Evolutionary conservation across 2,888 invertebrate genomes (phyloP).

Genomic region (Cerastis rubricosa): DNA sequence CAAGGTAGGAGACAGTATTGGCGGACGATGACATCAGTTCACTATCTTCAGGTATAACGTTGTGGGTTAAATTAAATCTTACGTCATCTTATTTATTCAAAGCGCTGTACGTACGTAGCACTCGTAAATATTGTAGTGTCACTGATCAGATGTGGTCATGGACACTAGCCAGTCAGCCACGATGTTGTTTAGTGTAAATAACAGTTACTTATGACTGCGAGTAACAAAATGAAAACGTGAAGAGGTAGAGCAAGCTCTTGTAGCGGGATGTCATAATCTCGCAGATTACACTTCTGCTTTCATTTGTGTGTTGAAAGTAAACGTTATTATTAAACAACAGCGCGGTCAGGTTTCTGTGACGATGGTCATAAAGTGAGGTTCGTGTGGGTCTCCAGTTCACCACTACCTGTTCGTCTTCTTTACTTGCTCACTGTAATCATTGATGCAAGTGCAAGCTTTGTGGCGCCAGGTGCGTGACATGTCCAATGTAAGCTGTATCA

Average conservation of each 20-base stretch:
- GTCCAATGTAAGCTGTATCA: not conserved
- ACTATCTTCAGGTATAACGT: not conserved
- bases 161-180: not conserved
- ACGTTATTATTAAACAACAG: conserved; percentile 4
- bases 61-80: conserved; percentile 9
- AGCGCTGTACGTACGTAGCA: not conserved
- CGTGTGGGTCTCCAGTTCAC: not conserved
- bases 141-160: conserved; percentile 17
- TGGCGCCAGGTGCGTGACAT: not conserved
- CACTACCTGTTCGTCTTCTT: not conserved
- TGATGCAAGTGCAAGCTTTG: conserved; percentile 2
- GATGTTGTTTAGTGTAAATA: conserved; percentile 9
- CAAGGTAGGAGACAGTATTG: not conserved
- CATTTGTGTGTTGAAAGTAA: conserved; percentile 16
- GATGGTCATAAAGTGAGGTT: conserved; percentile 1
- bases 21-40: conserved; percentile 7
- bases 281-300: conserved; percentile 40
- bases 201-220: not conserved
- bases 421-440: not conserved
- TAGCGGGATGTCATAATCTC: conserved; percentile 16
- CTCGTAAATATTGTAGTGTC: conserved; percentile 6
- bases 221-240: not conserved
- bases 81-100: conserved; percentile 15
- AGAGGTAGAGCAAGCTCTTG: not conserved
- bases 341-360: not conserved